phyloP scores from a whole-genome alignment of 2,113 vertebrate genomes.

The Amblyopsis rosae region DNA sequence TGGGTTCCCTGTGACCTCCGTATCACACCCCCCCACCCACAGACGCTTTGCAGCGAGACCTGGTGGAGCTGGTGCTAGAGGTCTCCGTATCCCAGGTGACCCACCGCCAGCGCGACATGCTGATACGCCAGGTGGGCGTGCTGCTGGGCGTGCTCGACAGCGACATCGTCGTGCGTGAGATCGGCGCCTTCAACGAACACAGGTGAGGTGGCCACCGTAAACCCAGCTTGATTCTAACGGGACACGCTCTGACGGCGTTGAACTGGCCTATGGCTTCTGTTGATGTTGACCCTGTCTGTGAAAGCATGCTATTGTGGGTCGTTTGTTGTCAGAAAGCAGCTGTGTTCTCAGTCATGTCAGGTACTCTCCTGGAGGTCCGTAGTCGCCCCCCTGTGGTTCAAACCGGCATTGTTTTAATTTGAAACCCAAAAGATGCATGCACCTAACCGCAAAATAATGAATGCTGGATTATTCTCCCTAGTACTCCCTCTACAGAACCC shows the following conservation, averaged over 20 bases:
- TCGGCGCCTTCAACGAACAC: conserved; percentile 90
- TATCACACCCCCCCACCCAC: not conserved
- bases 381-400: no score
- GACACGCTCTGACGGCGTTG: not conserved
- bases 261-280: not conserved
- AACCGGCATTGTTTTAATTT: no score
- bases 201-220: conserved; percentile 78
- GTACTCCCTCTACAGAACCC: no score
- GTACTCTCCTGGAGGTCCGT: no score
- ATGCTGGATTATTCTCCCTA: no score
- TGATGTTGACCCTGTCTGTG: not conserved
- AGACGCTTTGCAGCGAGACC: conserved; percentile 88
- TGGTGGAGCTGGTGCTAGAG: conserved; percentile 95
- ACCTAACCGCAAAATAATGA: no score
- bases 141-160: conserved; percentile 93
- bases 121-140: conserved; percentile 94
- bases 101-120: conserved; percentile 93
- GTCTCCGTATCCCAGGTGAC: conserved; percentile 88
- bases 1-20: not conserved
- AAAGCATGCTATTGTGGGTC: no score
- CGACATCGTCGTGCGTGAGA: conserved; percentile 92
- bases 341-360: no score
- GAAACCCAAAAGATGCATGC: no score
- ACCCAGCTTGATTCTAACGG: not conserved
- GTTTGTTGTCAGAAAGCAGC: no score